A percentile compares a stretch with the other conserved stretches of the same genome.
phyloP scores from a whole-genome alignment of 2,797 vertebrate genomes.

The Anguilla pacifica region DNA sequence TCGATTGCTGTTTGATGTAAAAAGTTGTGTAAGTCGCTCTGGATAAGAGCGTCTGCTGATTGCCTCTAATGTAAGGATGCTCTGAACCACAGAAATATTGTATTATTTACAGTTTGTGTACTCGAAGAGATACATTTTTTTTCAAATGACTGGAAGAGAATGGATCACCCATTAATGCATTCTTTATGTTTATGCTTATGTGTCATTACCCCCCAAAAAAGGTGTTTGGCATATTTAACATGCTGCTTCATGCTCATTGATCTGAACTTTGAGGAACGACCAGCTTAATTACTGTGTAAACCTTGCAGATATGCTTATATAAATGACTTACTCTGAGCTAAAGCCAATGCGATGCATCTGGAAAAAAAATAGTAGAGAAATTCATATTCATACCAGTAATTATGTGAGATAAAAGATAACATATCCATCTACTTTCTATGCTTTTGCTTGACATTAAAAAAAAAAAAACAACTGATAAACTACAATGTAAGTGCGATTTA shows the following conservation, averaged over 20 bases:
- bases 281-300: background rate
- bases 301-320: background rate
- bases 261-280: background rate
- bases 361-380: background rate
- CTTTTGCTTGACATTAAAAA: slow-evolving; percentile 17
- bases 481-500: background rate
- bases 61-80: slow-evolving; percentile 27
- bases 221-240: too few relatives aligned
- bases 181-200: background rate
- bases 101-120: background rate
- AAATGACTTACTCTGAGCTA: background rate
- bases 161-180: background rate
- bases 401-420: background rate
- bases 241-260: background rate
- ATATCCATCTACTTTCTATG: background rate
- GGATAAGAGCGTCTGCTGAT: too few relatives aligned
- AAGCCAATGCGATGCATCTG: background rate
- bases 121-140: too few relatives aligned
- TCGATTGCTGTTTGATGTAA: background rate
- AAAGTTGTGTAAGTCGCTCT: too few relatives aligned
- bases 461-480: background rate
- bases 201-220: background rate
- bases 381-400: background rate
- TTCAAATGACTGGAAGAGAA: background rate
- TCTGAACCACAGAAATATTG: slow-evolving; percentile 14